phyloP scores from a whole-genome alignment of 2,797 vertebrate species.

The Silurus lanzhouensis region DNA sequence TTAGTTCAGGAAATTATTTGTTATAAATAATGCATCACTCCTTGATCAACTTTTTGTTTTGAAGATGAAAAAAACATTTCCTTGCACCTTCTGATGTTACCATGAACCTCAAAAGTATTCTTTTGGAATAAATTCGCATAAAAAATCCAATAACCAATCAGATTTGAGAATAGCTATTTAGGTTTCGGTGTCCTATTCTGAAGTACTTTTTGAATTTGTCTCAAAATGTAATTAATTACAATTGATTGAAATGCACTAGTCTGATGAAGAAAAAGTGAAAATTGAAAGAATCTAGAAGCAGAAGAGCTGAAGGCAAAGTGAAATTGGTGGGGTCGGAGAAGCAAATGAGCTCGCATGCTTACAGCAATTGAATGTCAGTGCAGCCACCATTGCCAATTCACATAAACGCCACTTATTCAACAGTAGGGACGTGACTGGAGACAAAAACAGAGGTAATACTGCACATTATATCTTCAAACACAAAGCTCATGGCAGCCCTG shows the following conservation, averaged over 20 bases:
- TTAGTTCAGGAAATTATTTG: neutral
- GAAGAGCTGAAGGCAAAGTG: neutral
- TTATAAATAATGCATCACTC: neutral
- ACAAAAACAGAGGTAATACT: neutral
- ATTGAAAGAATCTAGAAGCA: neutral
- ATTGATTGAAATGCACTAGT: neutral
- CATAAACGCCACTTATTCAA: constrained; percentile 6
- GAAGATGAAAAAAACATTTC: neutral
- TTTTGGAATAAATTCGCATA: neutral
- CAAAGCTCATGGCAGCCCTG: too few relatives aligned
- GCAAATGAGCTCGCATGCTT: constrained; percentile 2
- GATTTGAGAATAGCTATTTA: neutral
- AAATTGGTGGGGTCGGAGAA: neutral
- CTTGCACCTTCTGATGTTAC: neutral
- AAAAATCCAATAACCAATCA: neutral
- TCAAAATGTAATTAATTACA: neutral
- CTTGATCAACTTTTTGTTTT: neutral
- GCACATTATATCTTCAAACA: neutral
- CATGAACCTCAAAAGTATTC: neutral
- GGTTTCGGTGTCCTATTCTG: neutral
- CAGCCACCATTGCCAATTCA: neutral
- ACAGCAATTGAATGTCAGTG: neutral
- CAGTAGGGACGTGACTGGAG: neutral
- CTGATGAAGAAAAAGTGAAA: neutral
- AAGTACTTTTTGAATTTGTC: neutral